Base-by-base conservation (phyloP, 2,888 invertebrate genomes). In the Ochropleura plecta region DNA sequence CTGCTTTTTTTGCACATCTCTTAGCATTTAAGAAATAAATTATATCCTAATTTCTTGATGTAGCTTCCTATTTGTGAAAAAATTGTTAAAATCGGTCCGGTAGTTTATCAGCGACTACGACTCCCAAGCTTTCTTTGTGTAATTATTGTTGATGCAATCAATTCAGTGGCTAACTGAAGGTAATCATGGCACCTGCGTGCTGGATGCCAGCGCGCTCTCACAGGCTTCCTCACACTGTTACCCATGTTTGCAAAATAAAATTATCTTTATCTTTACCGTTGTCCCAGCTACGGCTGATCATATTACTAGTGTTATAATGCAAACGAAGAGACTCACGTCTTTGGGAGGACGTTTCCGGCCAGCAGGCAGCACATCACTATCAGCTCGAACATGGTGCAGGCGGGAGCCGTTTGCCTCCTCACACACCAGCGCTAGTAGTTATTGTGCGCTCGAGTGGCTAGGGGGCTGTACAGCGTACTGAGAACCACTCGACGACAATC, bases 271-370 rank as follows among this genome's bases (percentile, higher is more conserved):
- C n/a, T n/a, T n/a, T n/a, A n/a, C 57, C 14, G 14, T 7, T 30
- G 57, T 57, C 7, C 30, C 30, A 57, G 53, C 53, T 9, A 14
- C 30, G 20, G 14, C 57, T 57, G 30, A 57, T 18, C 18, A 18
- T 18, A 5, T 60, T 10, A 60, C 18, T n/a, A 44, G n/a, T 12
- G 62, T 44, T 42, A 3, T 12, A 44, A 18, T 20, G 30, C 30
- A 30, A 60, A 14, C 10, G 71, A 30, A 71, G n/a, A 42, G 53
- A 79, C 79, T 76, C 79, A 76, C 76, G 62, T 71, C 44, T 72
- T 62, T 10, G 72, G 30, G 30, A 55, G 5, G 30, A 71, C 53
- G n/a, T n/a, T 18, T 14, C 57, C 79, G 14, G 55, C 76, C 53
- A 76, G 49, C 44, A 82, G 62, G 63, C 70, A 70, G 48, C 79